Base-by-base conservation (phyloP, 2,888 invertebrate genomes). In the Notodonta dromedarius region DNA sequence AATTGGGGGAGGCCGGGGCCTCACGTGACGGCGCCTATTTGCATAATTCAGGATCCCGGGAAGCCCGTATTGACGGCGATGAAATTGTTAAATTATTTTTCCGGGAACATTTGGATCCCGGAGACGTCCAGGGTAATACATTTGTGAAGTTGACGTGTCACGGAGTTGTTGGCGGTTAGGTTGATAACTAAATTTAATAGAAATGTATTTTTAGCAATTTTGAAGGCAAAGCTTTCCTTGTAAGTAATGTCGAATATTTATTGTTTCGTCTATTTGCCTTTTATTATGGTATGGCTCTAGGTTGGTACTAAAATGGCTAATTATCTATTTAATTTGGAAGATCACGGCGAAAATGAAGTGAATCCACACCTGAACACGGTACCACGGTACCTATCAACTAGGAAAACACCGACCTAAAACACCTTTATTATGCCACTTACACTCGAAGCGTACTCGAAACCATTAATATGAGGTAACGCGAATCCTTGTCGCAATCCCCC, bases 31-130 rank as follows among this genome's bases (percentile, higher is more conserved):
- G 59, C 62, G 14, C 59, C 60, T 68, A 67, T 76, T 76, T 71
- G 61, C 69, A 74, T 74, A 74, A 68, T 76, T 76, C 56, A 66
- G 62, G 71, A 67, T 68, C 62, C 56, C 60, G 46, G 61, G 52
- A 46, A 48, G 12, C 63, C 57, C 51, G 57, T 63, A 67, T 67
- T 67, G 65, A 61, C 57, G 65, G 57, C 59, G 67, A 71, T 67
- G 61, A 67, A 60, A 71, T 66, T 59, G 57, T 50, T 63, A 50
- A 67, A 73, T 73, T 67, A 70, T 67, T 67, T 65, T 16, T 16
- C 50, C 16, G 50, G 50, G 50, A 50, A n/a, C 50, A 50, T 13
- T n/a, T n/a, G 48, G 5, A 13, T 7, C 16, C 50, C 16, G 50
- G 16, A 42, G 12, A 39, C 60, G 61, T 58, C 59, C 13, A 46